Base-by-base conservation (phyloP, 1,140 invertebrate genomes). In the Heliconius hewitsoni region DNA sequence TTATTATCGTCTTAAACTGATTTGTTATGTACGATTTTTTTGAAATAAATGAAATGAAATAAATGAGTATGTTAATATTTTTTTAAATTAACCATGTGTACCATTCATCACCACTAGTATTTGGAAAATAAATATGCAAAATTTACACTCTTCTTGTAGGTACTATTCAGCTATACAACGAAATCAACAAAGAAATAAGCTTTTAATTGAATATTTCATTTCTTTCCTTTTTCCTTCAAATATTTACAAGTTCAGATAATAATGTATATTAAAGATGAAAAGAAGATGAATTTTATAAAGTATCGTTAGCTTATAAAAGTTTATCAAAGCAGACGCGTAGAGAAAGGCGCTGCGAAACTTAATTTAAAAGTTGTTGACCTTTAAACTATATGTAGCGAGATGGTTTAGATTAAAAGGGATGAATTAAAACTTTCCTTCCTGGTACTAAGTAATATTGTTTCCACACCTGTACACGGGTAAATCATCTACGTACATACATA, bases 341-440 rank as follows among this genome's bases (percentile, higher is more conserved):
- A 23, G 60, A 30, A 66, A 66, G 60, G 13, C 60, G 60, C 23
- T 66, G 60, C 0, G 11, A 66, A 66, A 66, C 60, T 66, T 66
- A 66, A 57, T 66, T 66, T 66, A 27, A 30, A 66, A 66, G 60
- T 66, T 27, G 60, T 66, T 66, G 60, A 66, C 60, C 60, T 66
- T 27, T 27, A 27, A 66, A 66, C 60, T 66, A 30, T 27, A 66
- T 66, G 11, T 27, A 13, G 27, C 60, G 60, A 66, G 60, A 66
- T 23, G 23, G 60, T 66, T 66, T 66, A 27, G 60, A 66, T 66
- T 66, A 66, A 13, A 13, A 27, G 11, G 11, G 60, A 60, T 66
- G 3, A 66, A 66, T 27, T 66, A 66, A 66, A 66, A 66, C 60
- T 66, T 66, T 57, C n/a, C 27, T 66, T 66, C 60, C 60, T 66